Conservation (phyloP, 2,797 vertebrate genomes). For the Chloroceryle amazona region DNA sequence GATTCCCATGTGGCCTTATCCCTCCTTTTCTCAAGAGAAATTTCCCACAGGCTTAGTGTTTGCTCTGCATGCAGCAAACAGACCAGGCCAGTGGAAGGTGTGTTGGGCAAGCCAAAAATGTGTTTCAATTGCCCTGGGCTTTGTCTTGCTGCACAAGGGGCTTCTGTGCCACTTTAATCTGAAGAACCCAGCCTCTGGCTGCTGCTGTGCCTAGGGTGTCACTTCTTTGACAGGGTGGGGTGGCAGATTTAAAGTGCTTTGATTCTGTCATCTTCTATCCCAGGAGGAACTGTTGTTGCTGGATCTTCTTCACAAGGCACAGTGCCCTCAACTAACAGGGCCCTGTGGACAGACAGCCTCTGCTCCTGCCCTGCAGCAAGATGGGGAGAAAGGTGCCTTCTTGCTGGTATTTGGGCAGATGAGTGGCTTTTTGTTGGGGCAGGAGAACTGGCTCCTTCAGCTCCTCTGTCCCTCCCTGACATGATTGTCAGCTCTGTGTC, state of each 20-base stretch:
- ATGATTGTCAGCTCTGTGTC: not conserved
- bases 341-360: not conserved
- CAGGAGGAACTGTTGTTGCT: not conserved
- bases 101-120: not conserved
- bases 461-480: not conserved
- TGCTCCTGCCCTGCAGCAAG: not conserved
- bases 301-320: not conserved
- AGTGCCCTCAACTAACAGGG: fast-evolving
- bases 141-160: not conserved
- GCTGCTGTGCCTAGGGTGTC: not conserved
- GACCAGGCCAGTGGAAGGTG: not conserved
- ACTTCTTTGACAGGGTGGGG: too few species aligned
- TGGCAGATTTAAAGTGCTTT: not conserved
- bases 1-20: not conserved
- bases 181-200: not conserved
- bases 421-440: not conserved
- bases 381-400: not conserved
- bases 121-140: not conserved
- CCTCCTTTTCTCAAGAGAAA: not conserved
- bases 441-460: not conserved
- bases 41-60: too few species aligned
- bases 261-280: not conserved
- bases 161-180: not conserved
- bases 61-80: not conserved
- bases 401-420: not conserved